Percentiles rank a stretch among this genome's conserved stretches.
These are phyloP conservation scores for Sporophila hypoxantha DNA, from an alignment of 2,113 vertebrate genomes.

Conservation along the genomic window DNA sequence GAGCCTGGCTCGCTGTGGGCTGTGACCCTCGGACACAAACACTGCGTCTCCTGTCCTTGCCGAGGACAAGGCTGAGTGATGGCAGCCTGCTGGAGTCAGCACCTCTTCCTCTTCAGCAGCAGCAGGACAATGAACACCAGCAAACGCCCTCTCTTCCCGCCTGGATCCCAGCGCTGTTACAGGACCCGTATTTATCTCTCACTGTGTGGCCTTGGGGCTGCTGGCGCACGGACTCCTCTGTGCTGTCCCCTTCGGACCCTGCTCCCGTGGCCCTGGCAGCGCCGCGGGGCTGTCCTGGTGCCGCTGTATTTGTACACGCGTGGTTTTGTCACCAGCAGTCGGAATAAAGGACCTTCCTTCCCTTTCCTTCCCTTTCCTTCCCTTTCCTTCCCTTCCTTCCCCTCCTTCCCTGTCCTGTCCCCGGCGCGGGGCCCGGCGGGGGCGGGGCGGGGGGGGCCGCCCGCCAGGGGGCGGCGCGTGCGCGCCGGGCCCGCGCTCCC, in stretches of 20 bases:
- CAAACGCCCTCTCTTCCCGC: fast-evolving
- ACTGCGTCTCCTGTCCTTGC: fast-evolving
- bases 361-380: too few relatives aligned
- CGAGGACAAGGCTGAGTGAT: background rate
- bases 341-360: background rate
- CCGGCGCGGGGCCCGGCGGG: too few relatives aligned
- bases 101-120: background rate
- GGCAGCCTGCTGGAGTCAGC: background rate
- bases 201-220: background rate
- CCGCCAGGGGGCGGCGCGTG: background rate
- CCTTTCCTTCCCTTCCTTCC: too few relatives aligned
- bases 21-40: background rate
- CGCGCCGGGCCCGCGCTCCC: background rate
- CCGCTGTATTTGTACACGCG: background rate
- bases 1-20: fast-evolving
- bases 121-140: background rate
- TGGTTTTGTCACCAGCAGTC: background rate
- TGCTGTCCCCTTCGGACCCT: background rate
- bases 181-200: background rate
- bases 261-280: background rate
- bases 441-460: background rate
- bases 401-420: too few relatives aligned
- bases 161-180: background rate
- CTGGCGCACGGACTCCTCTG: fast-evolving
- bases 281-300: background rate